phyloP scores from a whole-genome alignment of 37 sponge, comb jelly and placozoan genomes.

The Tethya wilhelma region DNA sequence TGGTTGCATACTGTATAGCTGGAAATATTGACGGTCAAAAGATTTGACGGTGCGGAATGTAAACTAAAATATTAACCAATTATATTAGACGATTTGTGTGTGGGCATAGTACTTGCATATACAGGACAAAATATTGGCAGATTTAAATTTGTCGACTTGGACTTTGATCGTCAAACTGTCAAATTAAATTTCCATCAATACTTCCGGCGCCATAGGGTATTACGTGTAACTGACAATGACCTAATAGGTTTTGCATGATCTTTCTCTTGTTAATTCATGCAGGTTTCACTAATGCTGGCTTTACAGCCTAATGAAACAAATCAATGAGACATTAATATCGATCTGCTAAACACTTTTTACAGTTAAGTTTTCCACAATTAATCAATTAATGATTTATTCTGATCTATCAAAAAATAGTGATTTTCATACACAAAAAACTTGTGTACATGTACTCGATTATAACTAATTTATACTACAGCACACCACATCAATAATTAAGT shows the following conservation, averaged over 20 bases:
- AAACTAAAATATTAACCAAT: not conserved
- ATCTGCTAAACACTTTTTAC: not conserved
- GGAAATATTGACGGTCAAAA: not conserved
- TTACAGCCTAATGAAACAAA: not conserved
- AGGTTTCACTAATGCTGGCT: constrained; percentile 26
- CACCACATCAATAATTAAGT: too few relatives aligned
- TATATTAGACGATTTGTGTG: not conserved
- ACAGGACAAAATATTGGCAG: too few relatives aligned
- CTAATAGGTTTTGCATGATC: not conserved
- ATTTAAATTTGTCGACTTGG: too few relatives aligned
- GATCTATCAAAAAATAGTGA: too few relatives aligned
- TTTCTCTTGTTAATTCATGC: not conserved
- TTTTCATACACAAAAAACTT: too few relatives aligned
- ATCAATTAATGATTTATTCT: too few relatives aligned
- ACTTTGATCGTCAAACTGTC: too few relatives aligned
- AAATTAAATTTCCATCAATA: not conserved
- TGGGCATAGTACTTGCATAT: not conserved
- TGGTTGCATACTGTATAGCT: not conserved
- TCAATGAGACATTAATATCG: too few relatives aligned
- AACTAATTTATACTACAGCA: too few relatives aligned
- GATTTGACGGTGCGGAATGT: not conserved
- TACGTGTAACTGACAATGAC: not conserved
- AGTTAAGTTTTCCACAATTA: too few relatives aligned
- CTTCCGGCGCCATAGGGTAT: not conserved
- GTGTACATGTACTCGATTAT: too few relatives aligned